Evolutionary conservation across 2,113 vertebrate genomes (phyloP), one percentile per base, ranked within the genome.

Genomic region (Pseudonaja textilis): DNA sequence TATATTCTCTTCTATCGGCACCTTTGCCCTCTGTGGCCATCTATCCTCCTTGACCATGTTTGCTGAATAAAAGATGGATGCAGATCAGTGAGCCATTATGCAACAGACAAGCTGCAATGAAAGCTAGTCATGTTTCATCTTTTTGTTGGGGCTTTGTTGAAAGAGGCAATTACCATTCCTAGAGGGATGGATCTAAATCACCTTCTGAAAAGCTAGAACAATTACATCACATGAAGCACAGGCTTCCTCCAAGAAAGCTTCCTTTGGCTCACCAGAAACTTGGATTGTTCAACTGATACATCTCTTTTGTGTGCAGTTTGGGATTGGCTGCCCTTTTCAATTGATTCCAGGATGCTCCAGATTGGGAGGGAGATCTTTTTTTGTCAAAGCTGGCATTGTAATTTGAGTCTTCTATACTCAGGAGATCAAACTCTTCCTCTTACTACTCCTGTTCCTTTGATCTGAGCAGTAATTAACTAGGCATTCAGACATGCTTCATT

Each of bases 401-500:
- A 29, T 39, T 1, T 6, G 26, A 10, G 0, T 9, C 12, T 20
- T 55, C 56, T 2, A 0, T 16, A 16, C 87, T 50, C 11, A 0
- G 4, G 54, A 25, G 85, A 34, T 0, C 0, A 10, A 26, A 56
- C 11, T 11, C 23, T 25, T 18, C 3, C 1, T 87, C 61, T 85
- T 6, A 1, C 0, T 1, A 7, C 59, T 57, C 1, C 39, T 1
- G 6, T 16, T 29, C 55, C 91, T 50, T 55, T 50, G 57, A 56
- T 39, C 22, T 0, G 23, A 42, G 22, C 89, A 39, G 14, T 0
- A 3, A 45, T 0, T 1, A n/a, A 91, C 87, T 16, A 47, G 64
- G 93, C 18, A 0, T 85, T 2, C 1, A 1, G 10, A 18, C 3
- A 0, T 0, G 1, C 74, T 5, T 22, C 14, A 18, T 11, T 91